Percentiles rank a stretch among this genome's conserved stretches.
Evolutionary conservation across 2,113 vertebrate species (phyloP).

Genomic region (Anhinga anhinga): DNA sequence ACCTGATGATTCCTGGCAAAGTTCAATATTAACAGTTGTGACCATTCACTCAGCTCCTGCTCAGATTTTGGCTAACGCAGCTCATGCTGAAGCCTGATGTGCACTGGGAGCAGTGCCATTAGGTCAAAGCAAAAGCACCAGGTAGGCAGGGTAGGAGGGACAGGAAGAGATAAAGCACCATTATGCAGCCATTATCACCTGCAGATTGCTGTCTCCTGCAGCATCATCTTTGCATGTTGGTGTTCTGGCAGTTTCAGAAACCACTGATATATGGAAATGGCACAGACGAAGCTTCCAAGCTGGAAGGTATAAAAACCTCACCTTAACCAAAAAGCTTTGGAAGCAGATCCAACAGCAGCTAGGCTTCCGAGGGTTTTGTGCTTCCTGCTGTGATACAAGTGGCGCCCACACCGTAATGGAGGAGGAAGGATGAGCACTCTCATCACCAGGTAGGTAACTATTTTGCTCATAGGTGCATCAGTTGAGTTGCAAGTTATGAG

Average conservation of each 20-base stretch:
- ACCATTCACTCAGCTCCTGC: neutral
- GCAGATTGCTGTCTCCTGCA: neutral
- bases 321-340: neutral
- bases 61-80: neutral
- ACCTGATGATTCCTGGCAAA: neutral
- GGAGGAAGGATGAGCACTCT: neutral
- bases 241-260: neutral
- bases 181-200: neutral
- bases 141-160: neutral
- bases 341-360: neutral
- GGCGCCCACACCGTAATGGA: fast-evolving
- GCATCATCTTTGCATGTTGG: neutral
- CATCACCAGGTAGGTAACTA: neutral
- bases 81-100: neutral
- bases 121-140: neutral
- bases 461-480: neutral
- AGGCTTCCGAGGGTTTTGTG: neutral
- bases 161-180: neutral
- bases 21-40: neutral
- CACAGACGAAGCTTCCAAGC: neutral
- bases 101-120: neutral
- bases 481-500: neutral
- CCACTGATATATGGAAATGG: neutral
- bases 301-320: neutral
- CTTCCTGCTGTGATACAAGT: neutral